Percentiles rank a stretch among this genome's conserved stretches.
These are phyloP conservation scores for Zaprionus africanus DNA, from an alignment of 1,140 invertebrate genomes.

Conservation along the genomic window DNA sequence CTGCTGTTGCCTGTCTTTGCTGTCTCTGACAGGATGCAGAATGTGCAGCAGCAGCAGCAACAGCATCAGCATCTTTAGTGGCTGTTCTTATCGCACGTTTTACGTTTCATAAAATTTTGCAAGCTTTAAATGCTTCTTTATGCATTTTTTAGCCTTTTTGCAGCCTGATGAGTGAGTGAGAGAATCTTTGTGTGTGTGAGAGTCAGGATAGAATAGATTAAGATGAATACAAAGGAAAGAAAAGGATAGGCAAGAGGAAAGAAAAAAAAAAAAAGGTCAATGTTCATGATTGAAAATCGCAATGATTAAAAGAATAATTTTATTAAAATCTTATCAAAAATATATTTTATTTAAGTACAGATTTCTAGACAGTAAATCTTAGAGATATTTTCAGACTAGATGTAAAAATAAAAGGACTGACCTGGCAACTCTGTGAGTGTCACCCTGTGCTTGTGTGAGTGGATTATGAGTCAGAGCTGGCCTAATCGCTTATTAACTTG, in stretches of 20 bases:
- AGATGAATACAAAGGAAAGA: too few species aligned
- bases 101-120: slow-evolving; percentile 84
- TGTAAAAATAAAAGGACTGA: too few species aligned
- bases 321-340: too few species aligned
- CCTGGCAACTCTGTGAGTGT: too few species aligned
- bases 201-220: background rate
- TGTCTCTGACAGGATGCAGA: slow-evolving; percentile 44
- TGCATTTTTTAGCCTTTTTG: slow-evolving; percentile 29
- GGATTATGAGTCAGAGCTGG: background rate
- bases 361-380: too few species aligned
- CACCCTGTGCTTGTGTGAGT: background rate
- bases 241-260: too few species aligned
- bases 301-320: too few species aligned
- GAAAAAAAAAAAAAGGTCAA: too few species aligned
- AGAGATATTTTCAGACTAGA: too few species aligned
- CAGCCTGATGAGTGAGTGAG: background rate
- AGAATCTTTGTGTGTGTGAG: background rate
- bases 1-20: slow-evolving; percentile 22
- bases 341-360: too few species aligned
- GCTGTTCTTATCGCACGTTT: slow-evolving; percentile 73
- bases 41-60: slow-evolving; percentile 11
- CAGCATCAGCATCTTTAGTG: slow-evolving; percentile 21
- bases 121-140: slow-evolving; percentile 52
- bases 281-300: too few species aligned
- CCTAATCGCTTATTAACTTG: slow-evolving; percentile 16